Conservation (phyloP, 2,113 vertebrate species). For the Phaethon lepturus region DNA sequence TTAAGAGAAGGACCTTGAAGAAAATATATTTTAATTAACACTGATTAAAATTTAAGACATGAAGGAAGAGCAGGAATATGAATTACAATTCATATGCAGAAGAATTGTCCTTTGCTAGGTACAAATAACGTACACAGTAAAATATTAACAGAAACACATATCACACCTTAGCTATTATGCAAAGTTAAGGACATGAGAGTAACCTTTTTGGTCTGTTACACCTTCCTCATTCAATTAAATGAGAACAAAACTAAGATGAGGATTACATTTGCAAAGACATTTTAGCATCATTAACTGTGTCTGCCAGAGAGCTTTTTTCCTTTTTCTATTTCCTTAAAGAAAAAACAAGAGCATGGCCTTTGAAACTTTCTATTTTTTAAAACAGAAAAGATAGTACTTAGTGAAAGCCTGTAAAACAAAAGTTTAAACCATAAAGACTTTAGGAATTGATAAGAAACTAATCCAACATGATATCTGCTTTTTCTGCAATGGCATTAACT, state of each 20-base stretch:
- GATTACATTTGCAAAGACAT: conserved; percentile 47
- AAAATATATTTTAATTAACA: conserved; percentile 61
- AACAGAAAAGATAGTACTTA: neutral
- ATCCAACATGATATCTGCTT: neutral
- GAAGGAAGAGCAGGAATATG: conserved; percentile 1
- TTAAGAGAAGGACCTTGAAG: neutral
- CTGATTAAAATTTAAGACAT: conserved; percentile 36
- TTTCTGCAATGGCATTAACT: neutral
- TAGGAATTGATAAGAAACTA: neutral
- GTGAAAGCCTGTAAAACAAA: neutral
- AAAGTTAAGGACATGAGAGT: conserved; percentile 26
- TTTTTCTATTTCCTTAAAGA: neutral
- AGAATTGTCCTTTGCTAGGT: neutral
- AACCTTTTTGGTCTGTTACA: conserved; percentile 42
- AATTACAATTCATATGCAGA: conserved; percentile 10
- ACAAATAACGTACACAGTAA: neutral
- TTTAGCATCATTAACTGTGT: conserved; percentile 18
- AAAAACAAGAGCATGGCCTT: neutral
- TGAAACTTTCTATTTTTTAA: neutral
- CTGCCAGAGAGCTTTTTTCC: neutral
- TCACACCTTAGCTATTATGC: neutral
- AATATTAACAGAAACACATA: conserved; percentile 16
- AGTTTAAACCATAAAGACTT: neutral
- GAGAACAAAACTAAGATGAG: conserved; percentile 24
- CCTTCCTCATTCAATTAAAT: conserved; percentile 58